Base-by-base conservation (phyloP, 2,113 vertebrate species). In the Potamarius usumacintae region DNA sequence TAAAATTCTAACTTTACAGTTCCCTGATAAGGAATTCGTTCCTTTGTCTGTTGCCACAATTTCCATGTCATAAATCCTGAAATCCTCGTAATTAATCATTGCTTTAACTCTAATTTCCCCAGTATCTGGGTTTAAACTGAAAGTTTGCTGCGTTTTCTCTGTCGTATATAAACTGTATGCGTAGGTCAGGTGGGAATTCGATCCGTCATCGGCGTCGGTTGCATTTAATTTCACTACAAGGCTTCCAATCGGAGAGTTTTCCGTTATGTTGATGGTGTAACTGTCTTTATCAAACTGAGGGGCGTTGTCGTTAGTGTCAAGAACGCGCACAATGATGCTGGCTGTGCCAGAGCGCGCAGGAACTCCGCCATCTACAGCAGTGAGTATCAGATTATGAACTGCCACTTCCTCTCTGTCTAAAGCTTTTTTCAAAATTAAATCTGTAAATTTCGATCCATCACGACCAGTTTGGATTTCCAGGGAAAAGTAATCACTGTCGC, bases 81-180 rank as follows among this genome's bases (percentile, higher is more conserved):
- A 88, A 69, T 93, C 92, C 82, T 96, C 95, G 55, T 93, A 95
- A 91, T 95, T 94, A 18, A 95, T 76, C 30, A 89, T 83, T 7
- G 90, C 93, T 53, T 92, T 93, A 7, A 94, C 94, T 90, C 86
- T 91, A 4, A 96, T 89, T 90, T 96, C 95, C 0, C 95, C 95
- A 34, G 81, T 93, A 11, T 74, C 11, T 2, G 91, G 25, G 82
- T 95, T 90, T 89, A 96, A 91, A 67, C 74, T 89, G 87, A 96
- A 96, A 11, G 84, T 87, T 2, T 89, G 83, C 27, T 89, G 91
- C 0, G 89, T 86, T 62, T 91, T 90, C 58, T 91, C 89, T 0
- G 90, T 86, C 0, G 89, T 90, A 14, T 91, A 90, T 0, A 88
- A 30, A 65, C 89, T 89, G 17, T 53, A 92, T 0, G 89, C 79